Conservation (phyloP, 2,888 invertebrate genomes). For the Ophioninae sp. region DNA sequence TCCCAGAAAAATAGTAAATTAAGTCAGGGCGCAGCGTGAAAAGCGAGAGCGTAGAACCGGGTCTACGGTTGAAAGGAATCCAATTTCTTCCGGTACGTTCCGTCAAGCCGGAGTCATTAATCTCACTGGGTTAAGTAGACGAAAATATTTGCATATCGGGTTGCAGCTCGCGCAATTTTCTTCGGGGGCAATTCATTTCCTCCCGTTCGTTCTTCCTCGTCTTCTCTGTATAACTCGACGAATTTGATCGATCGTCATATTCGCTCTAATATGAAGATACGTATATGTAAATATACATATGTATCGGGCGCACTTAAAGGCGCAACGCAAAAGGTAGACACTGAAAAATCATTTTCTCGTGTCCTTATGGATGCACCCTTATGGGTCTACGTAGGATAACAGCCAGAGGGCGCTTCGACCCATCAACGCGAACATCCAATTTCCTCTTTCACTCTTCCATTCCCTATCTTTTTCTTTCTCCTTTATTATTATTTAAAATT, state of each 20-base stretch:
- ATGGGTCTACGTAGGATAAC: neutral
- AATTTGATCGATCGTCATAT: slow-evolving; percentile 69
- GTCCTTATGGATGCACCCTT: neutral
- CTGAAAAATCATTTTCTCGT: slow-evolving; percentile 43
- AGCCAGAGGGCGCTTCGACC: slow-evolving; percentile 40
- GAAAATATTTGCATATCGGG: slow-evolving; percentile 81
- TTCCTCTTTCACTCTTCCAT: neutral
- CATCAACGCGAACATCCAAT: slow-evolving; percentile 7
- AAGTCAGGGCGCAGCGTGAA: slow-evolving; percentile 49
- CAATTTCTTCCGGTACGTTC: slow-evolving; percentile 29
- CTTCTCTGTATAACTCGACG: slow-evolving; percentile 54
- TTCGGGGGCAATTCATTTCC: slow-evolving; percentile 35
- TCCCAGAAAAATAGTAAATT: slow-evolving; percentile 57
- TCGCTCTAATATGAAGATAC: slow-evolving; percentile 18
- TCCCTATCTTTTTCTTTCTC: slow-evolving; percentile 54
- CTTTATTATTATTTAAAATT: slow-evolving; percentile 78
- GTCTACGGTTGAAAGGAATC: slow-evolving; percentile 1
- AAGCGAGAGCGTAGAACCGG: slow-evolving; percentile 17
- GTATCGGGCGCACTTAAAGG: slow-evolving; percentile 10
- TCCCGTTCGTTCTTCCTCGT: slow-evolving; percentile 55
- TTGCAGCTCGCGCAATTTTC: slow-evolving; percentile 71
- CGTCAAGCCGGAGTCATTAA: slow-evolving; percentile 72
- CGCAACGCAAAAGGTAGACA: slow-evolving; percentile 28
- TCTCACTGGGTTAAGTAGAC: slow-evolving; percentile 75
- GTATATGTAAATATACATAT: neutral